These are phyloP conservation scores for Hipparchia semele DNA, from an alignment of 2,888 invertebrate genomes.

Conservation along the genomic window DNA sequence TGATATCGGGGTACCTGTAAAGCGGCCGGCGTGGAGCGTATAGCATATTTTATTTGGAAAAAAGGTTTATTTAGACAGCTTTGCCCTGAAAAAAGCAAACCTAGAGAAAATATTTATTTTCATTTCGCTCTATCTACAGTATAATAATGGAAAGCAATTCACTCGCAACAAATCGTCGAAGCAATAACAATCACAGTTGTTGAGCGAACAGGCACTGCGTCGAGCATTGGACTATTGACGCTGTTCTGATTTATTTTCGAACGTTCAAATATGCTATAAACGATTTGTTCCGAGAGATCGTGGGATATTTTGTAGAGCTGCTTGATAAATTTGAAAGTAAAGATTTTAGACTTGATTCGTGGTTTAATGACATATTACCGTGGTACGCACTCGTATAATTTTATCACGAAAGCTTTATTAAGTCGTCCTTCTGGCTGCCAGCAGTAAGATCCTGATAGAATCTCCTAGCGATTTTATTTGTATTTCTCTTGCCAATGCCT, in stretches of 20 bases:
- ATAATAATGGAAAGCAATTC: conserved; percentile 13
- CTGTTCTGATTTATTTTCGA: conserved; percentile 9
- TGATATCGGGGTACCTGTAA: too few species aligned
- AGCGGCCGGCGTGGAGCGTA: too few species aligned
- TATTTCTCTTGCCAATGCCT: too few species aligned
- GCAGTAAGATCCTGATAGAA: too few species aligned
- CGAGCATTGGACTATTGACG: conserved; percentile 10
- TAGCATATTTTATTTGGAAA: background rate
- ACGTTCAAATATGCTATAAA: conserved; percentile 11
- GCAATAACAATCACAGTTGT: conserved; percentile 13
- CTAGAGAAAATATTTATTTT: background rate
- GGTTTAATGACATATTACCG: too few species aligned
- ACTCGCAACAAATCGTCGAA: conserved; percentile 4
- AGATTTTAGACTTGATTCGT: too few species aligned
- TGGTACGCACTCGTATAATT: too few species aligned
- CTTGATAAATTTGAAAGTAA: background rate
- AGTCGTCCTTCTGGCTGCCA: too few species aligned
- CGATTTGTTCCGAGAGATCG: background rate
- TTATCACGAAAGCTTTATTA: too few species aligned
- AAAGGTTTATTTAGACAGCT: background rate
- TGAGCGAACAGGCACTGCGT: conserved; percentile 6
- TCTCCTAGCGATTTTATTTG: too few species aligned
- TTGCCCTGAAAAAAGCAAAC: background rate
- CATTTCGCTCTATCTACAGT: conserved; percentile 4
- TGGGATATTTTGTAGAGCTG: background rate